phyloP scores from a whole-genome alignment of 2,113 vertebrate species.

The Phasianus colchicus region DNA sequence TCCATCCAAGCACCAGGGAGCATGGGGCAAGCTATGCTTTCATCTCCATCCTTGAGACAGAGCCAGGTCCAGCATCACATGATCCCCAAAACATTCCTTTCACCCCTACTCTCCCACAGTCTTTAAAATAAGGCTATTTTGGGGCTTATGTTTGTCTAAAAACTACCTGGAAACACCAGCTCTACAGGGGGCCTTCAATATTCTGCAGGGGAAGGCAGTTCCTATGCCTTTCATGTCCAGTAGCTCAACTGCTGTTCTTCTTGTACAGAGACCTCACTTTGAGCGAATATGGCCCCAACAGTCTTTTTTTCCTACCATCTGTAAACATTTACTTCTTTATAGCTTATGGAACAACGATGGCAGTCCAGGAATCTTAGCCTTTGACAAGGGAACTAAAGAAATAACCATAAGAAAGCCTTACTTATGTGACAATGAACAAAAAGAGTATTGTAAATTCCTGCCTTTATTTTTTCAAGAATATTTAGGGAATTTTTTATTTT shows the following conservation, averaged over 20 bases:
- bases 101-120: not conserved
- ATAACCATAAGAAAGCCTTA: not conserved
- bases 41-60: not conserved
- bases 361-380: not conserved
- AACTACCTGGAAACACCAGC: not conserved
- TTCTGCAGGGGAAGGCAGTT: not conserved
- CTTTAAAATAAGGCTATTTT: not conserved
- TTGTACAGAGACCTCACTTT: not conserved
- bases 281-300: not conserved
- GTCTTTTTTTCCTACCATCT: not conserved
- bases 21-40: not conserved
- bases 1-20: not conserved
- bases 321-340: not conserved
- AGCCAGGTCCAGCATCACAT: not conserved
- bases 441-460: not conserved
- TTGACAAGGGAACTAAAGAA: not conserved
- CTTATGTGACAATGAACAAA: not conserved
- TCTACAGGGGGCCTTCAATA: not conserved
- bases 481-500: not conserved
- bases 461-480: not conserved
- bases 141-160: not conserved
- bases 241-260: not conserved
- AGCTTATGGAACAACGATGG: not conserved
- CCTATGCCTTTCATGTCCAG: not conserved
- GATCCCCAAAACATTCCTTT: not conserved